These are phyloP conservation scores for Perca schrenkii DNA, from an alignment of 2,113 vertebrate genomes.

Conservation along the genomic window DNA sequence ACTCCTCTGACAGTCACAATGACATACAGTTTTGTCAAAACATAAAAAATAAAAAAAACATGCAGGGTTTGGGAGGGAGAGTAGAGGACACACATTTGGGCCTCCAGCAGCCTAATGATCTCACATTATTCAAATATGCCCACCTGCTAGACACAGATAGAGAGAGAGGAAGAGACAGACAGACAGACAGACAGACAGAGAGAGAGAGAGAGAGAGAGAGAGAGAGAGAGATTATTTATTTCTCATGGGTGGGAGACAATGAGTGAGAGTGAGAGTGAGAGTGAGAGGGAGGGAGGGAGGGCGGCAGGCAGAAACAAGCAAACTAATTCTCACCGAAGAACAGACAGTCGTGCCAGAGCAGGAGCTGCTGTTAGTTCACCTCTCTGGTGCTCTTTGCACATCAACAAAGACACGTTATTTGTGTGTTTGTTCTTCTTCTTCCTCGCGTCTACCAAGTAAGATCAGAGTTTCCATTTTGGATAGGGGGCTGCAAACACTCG, in stretches of 20 bases:
- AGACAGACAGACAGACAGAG: conserved; percentile 25
- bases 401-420: conserved; percentile 26
- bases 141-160: conserved; percentile 41
- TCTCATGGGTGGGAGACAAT: conserved; percentile 78
- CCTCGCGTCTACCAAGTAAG: conserved; percentile 21
- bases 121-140: conserved; percentile 68
- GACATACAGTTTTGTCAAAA: conserved; percentile 27
- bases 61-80: conserved; percentile 1
- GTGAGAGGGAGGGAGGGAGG: conserved; percentile 73
- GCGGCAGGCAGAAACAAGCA: conserved; percentile 75
- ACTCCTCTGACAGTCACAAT: conserved; percentile 10
- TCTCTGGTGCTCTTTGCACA: conserved; percentile 45
- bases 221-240: conserved; percentile 71
- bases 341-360: conserved; percentile 67
- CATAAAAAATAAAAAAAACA: background rate
- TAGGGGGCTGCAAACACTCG: conserved; percentile 53
- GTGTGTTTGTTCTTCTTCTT: background rate
- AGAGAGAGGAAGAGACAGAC: conserved; percentile 11
- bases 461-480: conserved; percentile 70
- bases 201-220: conserved; percentile 48
- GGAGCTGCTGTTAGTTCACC: conserved; percentile 60
- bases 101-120: conserved; percentile 50
- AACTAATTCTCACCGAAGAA: conserved; percentile 77
- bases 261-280: conserved; percentile 66
- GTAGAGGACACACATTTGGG: conserved; percentile 32